A percentile compares a stretch with the other conserved stretches of the same genome.
phyloP scores from a whole-genome alignment of 2,888 invertebrate species.

The Drosophila phalerata region DNA sequence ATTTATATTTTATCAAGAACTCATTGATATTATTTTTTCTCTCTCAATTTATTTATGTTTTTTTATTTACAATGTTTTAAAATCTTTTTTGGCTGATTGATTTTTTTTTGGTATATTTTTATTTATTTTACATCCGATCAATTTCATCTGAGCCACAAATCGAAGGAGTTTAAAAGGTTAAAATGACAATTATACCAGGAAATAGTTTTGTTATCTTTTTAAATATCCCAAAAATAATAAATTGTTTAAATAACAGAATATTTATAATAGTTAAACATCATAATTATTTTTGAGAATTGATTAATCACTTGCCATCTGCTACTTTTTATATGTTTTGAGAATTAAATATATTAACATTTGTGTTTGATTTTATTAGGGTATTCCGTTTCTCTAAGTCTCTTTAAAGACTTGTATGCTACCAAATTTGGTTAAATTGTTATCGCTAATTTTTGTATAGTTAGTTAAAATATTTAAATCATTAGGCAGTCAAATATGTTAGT shows the following conservation, averaged over 20 bases:
- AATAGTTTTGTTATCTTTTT: no score
- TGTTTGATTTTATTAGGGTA: background rate
- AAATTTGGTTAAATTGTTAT: constrained; percentile 60
- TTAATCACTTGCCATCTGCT: background rate
- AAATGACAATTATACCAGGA: background rate
- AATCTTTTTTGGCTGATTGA: background rate
- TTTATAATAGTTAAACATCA: background rate
- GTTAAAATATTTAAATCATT: constrained; percentile 70
- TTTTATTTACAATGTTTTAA: background rate
- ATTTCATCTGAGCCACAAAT: no score
- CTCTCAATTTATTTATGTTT: background rate
- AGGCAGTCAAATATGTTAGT: constrained; percentile 58
- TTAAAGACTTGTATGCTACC: constrained; percentile 19
- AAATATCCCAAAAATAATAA: background rate
- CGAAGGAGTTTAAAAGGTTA: no score
- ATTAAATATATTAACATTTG: background rate
- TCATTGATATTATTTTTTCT: background rate
- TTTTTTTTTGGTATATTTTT: background rate
- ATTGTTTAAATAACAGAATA: background rate
- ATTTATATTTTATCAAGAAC: background rate
- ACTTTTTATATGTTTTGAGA: background rate
- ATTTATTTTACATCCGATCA: no score
- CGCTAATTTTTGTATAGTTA: constrained; percentile 51
- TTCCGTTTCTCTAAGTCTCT: background rate
- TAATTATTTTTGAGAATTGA: background rate